Conservation (phyloP, 2,888 invertebrate species). For the Sinodicranocentrus sp. region DNA sequence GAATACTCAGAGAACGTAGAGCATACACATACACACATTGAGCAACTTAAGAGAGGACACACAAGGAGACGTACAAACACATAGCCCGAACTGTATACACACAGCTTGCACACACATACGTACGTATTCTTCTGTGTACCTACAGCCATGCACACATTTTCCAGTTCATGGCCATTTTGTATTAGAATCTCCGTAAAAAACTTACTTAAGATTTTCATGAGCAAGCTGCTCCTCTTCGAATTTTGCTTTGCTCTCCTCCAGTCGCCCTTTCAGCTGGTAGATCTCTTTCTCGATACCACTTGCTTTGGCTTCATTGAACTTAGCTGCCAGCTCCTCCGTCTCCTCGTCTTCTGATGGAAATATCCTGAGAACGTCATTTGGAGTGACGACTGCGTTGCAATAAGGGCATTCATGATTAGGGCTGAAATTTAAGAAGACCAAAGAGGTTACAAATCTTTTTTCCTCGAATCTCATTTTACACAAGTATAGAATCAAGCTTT, state of each 20-base stretch:
- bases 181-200: constrained; percentile 35
- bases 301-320: constrained; percentile 73
- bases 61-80: not conserved
- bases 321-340: constrained; percentile 74
- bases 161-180: constrained; percentile 44
- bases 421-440: constrained; percentile 66
- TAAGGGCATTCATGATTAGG: constrained; percentile 74
- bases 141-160: constrained; percentile 9
- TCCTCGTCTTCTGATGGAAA: constrained; percentile 75
- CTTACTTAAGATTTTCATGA: constrained; percentile 74
- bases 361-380: constrained; percentile 72
- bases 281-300: constrained; percentile 69
- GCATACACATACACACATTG: constrained; percentile 45
- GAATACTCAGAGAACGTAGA: constrained; percentile 39
- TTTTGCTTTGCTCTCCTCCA: constrained; percentile 69
- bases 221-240: constrained; percentile 71
- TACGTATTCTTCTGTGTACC: not conserved
- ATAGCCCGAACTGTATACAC: no score
- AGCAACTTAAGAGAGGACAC: constrained; percentile 29
- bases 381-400: constrained; percentile 71
- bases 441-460: constrained; percentile 45
- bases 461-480: constrained; percentile 33
- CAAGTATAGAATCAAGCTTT: no score
- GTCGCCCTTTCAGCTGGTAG: constrained; percentile 67
- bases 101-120: constrained; percentile 10